These are phyloP conservation scores for Mythimna impura DNA, from an alignment of 2,888 invertebrate species.

Conservation along the genomic window DNA sequence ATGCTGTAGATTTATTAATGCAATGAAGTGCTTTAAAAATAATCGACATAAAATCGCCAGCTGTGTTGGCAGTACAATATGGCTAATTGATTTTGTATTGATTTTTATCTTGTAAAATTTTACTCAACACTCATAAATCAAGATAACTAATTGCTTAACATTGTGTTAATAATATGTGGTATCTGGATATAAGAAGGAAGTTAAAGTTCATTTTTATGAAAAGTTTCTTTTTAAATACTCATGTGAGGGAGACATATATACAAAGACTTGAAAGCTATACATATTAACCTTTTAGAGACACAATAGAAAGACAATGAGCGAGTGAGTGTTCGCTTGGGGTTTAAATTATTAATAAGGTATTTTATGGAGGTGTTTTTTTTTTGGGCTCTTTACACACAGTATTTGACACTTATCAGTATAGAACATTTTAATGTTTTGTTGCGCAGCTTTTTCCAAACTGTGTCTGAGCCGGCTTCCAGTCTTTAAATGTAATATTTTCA, in stretches of 20 bases:
- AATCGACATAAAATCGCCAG: constrained; percentile 6
- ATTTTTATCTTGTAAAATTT: constrained; percentile 37
- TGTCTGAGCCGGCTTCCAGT: no score
- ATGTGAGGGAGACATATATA: neutral
- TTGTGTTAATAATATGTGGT: constrained; percentile 4
- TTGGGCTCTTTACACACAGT: neutral
- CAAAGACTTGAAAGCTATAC: neutral
- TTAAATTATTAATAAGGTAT: neutral
- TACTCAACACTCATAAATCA: constrained; percentile 9
- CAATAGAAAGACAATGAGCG: no score
- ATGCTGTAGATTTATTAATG: constrained; percentile 16
- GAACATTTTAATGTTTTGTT: neutral
- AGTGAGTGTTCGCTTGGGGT: no score
- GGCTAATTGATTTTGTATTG: constrained; percentile 45
- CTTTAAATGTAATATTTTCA: no score
- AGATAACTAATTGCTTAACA: constrained; percentile 32
- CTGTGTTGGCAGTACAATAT: constrained; percentile 27
- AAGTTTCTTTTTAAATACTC: neutral
- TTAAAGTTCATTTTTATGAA: neutral
- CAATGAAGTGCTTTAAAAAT: neutral
- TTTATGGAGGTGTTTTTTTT: neutral
- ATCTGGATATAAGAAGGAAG: constrained; percentile 9
- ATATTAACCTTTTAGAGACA: no score
- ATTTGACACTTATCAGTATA: neutral
- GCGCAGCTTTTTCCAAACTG: no score